Base-by-base conservation (phyloP, 2,888 invertebrate genomes). In the Caenorhabditis drosophilae region DNA sequence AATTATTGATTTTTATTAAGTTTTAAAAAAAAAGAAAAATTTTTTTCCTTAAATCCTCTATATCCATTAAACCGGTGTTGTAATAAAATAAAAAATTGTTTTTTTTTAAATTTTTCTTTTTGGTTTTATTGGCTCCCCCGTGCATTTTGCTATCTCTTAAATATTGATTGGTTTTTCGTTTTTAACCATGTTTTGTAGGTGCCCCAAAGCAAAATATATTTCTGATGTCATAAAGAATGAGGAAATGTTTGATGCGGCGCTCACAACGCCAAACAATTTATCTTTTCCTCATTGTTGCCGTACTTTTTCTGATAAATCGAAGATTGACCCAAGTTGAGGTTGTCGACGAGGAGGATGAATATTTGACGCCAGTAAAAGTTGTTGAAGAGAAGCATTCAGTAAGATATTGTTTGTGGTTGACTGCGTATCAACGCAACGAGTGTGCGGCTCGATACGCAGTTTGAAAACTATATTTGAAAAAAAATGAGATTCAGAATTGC, bases 211-310 rank as follows among this genome's bases (percentile, higher is more conserved):
- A 15, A 40, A 40, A 18, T n/a, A 22, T 18, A n/a, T 22, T n/a
- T n/a, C n/a, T n/a, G n/a, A n/a, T n/a, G n/a, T n/a, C n/a, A n/a
- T n/a, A n/a, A n/a, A n/a, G n/a, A 6, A 47, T 23, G 50, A 55
- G 55, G 63, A 57, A 54, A 63, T 63, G 56, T 46, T n/a, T 38
- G 27, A 36, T 57, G 9, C 56, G 61, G 61, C 61, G 61, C 35
- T 55, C 55, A 31, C 48, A 63, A 58, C 63, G 63, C 49, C 49
- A 63, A 16, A 53, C 46, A 41, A 36, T 58, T 22, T 57, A 53
- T 40, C 9, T 63, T 6, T 48, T 64, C 18, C 6, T 55, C 34
- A 26, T 41, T 16, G 50, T 26, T 26, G 35, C 41, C 22, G 38
- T 27, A 11, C 42, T 64, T 3, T 55, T 64, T 12, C 22, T 59